Evolutionary conservation across 2,797 vertebrate genomes (phyloP).

Genomic region (Meriones psammophilus): DNA sequence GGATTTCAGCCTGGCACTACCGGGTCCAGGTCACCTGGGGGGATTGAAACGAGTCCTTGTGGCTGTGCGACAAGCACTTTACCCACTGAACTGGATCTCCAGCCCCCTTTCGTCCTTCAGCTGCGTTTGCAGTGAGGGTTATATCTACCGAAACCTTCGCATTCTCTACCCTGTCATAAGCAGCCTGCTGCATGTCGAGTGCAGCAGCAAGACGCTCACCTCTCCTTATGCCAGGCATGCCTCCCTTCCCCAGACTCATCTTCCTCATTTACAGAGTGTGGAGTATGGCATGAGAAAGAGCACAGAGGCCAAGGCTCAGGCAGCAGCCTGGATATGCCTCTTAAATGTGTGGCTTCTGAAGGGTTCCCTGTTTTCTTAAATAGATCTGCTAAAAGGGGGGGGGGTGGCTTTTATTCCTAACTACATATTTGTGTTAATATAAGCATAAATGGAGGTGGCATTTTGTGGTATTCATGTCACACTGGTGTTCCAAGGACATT

Average conservation of each 20-base stretch:
- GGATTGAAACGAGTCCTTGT: not conserved
- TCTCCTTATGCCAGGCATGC: not conserved
- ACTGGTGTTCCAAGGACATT: not conserved
- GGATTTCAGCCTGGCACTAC: not conserved
- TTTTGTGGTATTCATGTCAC: not conserved
- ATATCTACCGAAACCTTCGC: not conserved
- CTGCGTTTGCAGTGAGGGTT: not conserved
- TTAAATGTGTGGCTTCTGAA: not conserved
- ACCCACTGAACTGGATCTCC: not conserved
- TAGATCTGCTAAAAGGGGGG: too few relatives aligned
- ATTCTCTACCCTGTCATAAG: not conserved
- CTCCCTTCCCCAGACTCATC: not conserved
- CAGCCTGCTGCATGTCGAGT: not conserved
- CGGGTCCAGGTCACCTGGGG: not conserved
- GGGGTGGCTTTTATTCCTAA: not conserved
- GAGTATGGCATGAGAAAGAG: not conserved
- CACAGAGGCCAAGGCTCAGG: not conserved
- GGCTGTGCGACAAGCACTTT: not conserved
- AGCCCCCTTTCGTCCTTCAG: not conserved
- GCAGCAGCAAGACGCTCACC: accelerated
- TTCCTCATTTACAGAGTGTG: not conserved
- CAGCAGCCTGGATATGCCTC: not conserved
- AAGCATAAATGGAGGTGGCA: not conserved
- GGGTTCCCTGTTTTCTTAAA: not conserved
- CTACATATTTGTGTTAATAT: conserved; percentile 1